Conservation (phyloP, 2,888 invertebrate species). For the Drosophila emarginata region DNA sequence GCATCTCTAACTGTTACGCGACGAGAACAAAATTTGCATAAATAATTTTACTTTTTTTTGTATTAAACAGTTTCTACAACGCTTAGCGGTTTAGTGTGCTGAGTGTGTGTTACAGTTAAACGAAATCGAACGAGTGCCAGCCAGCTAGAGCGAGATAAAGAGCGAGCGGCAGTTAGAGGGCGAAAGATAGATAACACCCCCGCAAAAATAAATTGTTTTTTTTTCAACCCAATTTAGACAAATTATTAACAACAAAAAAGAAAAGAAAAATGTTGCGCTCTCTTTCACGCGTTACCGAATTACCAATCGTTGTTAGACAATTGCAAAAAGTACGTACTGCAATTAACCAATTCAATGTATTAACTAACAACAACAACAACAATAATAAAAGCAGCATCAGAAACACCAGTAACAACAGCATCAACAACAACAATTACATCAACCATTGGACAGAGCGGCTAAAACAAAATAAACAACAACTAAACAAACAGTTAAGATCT, state of each 20-base stretch:
- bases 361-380: constrained; percentile 35
- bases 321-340: constrained; percentile 80
- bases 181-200: not conserved
- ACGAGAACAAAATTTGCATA: constrained; percentile 19
- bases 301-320: constrained; percentile 79
- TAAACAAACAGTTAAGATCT: constrained; percentile 25
- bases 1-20: constrained; percentile 13
- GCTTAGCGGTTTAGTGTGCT: constrained; percentile 27
- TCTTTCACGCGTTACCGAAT: constrained; percentile 72
- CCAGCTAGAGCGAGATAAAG: constrained; percentile 16
- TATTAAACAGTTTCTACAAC: constrained; percentile 41
- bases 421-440: constrained; percentile 25
- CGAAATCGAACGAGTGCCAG: constrained; percentile 2
- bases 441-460: constrained; percentile 35
- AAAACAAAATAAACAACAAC: constrained; percentile 36
- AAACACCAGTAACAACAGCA: constrained; percentile 25
- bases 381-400: constrained; percentile 33
- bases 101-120: not conserved
- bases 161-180: constrained; percentile 12
- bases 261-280: constrained; percentile 76
- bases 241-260: constrained; percentile 20
- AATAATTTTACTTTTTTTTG: constrained; percentile 36
- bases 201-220: not conserved
- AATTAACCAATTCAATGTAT: constrained; percentile 32
- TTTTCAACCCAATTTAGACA: constrained; percentile 7